phyloP scores from a whole-genome alignment of 2,888 invertebrate genomes.

The Mythimna loreyi region DNA sequence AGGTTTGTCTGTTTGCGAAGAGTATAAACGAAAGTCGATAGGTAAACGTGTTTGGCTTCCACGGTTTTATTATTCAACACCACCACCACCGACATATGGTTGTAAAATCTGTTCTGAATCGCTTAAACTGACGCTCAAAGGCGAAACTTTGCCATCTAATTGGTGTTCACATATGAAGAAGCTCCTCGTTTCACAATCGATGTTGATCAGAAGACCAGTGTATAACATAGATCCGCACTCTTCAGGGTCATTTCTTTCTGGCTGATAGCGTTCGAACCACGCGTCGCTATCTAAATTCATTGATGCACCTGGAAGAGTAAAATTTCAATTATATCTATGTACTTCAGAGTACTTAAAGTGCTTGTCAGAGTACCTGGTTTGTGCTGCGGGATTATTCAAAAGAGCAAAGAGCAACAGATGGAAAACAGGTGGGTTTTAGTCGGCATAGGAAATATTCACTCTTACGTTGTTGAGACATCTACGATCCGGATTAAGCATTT shows the following conservation, averaged over 20 bases:
- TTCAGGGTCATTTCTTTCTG: constrained; percentile 65
- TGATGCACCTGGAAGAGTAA: constrained; percentile 10
- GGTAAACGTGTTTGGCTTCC: neutral
- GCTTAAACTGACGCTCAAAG: neutral
- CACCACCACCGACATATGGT: constrained; percentile 14
- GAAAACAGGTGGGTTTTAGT: too few species aligned
- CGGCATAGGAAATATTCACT: too few species aligned
- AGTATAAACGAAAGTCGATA: neutral
- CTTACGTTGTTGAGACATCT: too few species aligned
- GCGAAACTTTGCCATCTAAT: neutral
- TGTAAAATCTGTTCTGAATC: constrained; percentile 3
- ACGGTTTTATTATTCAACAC: neutral
- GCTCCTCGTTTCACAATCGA: constrained; percentile 71
- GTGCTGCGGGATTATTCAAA: neutral
- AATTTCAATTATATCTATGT: neutral
- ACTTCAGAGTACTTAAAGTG: neutral
- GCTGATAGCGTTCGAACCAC: constrained; percentile 75
- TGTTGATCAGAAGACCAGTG: constrained; percentile 76
- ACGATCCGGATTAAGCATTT: too few species aligned
- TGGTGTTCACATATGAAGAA: constrained; percentile 81
- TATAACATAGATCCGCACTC: constrained; percentile 77
- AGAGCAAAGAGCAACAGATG: too few species aligned
- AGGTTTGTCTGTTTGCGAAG: neutral
- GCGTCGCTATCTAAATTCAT: constrained; percentile 67
- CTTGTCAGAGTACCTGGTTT: neutral